Percentiles rank a stretch among this genome's conserved stretches.
phyloP scores from a whole-genome alignment of 2,888 invertebrate species.

The Thera obeliscata region DNA sequence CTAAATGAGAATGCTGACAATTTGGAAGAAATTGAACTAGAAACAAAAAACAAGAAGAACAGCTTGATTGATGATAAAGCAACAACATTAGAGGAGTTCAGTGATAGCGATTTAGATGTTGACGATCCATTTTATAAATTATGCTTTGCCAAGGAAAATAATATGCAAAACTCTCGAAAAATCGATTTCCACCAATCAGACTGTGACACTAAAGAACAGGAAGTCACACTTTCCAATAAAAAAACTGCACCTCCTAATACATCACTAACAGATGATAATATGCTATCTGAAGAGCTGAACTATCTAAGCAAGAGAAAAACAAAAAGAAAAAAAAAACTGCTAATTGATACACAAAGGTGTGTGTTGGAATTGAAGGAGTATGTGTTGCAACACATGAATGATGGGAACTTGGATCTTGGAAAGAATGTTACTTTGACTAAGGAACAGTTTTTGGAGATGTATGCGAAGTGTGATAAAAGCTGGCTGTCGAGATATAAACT shows the following conservation, averaged over 20 bases:
- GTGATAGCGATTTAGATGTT: background rate
- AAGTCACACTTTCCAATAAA: background rate
- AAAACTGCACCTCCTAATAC: background rate
- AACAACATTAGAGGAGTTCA: background rate
- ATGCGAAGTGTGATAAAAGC: background rate
- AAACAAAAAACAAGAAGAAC: too few relatives aligned
- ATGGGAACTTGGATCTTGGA: constrained; percentile 1
- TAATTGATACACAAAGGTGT: background rate
- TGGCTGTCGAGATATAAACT: background rate
- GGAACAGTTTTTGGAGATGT: constrained; percentile 8
- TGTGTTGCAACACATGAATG: background rate
- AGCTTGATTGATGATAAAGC: background rate
- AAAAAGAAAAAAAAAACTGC: background rate
- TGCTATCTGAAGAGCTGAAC: background rate
- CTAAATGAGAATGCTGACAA: too few relatives aligned
- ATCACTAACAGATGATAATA: too few relatives aligned
- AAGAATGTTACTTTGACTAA: constrained; percentile 4
- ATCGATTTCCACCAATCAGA: too few relatives aligned
- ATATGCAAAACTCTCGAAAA: too few relatives aligned
- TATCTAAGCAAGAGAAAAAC: background rate
- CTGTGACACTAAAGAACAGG: too few relatives aligned
- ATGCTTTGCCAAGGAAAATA: too few relatives aligned
- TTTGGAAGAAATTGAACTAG: too few relatives aligned
- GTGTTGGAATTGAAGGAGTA: background rate
- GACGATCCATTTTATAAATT: background rate